Base-by-base conservation (phyloP, 1,140 invertebrate genomes). In the Diorhabda carinulata region DNA sequence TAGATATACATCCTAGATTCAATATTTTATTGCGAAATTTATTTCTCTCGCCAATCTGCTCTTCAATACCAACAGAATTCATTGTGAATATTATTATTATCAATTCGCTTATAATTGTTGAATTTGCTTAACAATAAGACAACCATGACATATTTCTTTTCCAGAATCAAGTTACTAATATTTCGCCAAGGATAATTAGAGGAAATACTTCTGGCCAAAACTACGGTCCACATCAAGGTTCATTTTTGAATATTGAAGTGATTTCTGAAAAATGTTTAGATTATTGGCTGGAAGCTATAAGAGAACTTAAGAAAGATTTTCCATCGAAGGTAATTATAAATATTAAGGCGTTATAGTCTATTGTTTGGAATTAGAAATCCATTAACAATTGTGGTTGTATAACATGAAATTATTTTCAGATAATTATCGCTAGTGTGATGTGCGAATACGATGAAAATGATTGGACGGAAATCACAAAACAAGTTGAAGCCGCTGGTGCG, bases 381-480 rank as follows among this genome's bases (percentile, higher is more conserved):
- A 25, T 25, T 25, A 25, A 25, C 25, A 25, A 25, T 25, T 25
- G 1, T 25, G 25, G 0, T 25, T 25, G 25, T 25, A 25, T 25
- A 25, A 25, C 25, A 25, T 25, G 25, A 1, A 25, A 25, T 52
- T 4, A 2, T 44, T 80, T 81, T 58, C 77, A 95, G 92, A 89
- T 98, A 52, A 76, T 99, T 3, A 97, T 99, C 78, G 96, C 96
- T 9, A 98, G 95, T 77, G 97, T 99, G 72, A 99, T 99, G 97
- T 98, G 96, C 78, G 85, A 89, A 3, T 97, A 91, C 80, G 91
- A 92, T 77, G 87, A 92, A 81, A 84, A 84, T 2, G 97, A 99
- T 82, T 99, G 98, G 98, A 90, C 83, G 25, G 85, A 91, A 77
- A 80, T 99, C 47, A 88, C 96, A 0, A 83, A 84, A 75, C 90